Base-by-base conservation (phyloP, 2,888 invertebrate genomes). In the Campoplex nolae region DNA sequence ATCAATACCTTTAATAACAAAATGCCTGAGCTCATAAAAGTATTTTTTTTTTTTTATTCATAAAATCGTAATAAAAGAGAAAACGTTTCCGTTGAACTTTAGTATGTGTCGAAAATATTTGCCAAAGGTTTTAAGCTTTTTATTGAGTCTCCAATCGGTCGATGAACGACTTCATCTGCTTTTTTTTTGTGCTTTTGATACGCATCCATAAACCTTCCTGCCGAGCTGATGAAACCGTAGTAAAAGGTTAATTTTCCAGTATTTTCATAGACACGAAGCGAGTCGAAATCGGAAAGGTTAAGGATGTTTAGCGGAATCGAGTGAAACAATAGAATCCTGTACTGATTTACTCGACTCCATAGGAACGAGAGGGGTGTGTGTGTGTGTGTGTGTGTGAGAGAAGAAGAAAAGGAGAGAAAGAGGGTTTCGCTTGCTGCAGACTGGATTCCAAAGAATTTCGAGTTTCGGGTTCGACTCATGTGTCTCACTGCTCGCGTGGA, bases 261-360 rank as follows among this genome's bases (percentile, higher is more conserved):
- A 51, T 67, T 71, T 56, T 62, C 38, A 48, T 65, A 11, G 32
- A 16, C 23, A 18, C 18, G 45, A n/a, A 28, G 23, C 23, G 23
- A 23, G 45, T 13, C 9, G 45, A 9, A 13, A 13, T 8, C 1
- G 28, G 1, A 1, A 13, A 13, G 13, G 35, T 48, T 28, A 48
- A 45, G 67, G 73, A 76, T 76, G 76, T 85, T 81, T 76, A 71
- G 77, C 73, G 77, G 16, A 68, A 45, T 77, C 56, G 81, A 67
- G 38, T 77, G 71, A 81, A 81, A 85, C 85, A 81, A 85, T 85
- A 74, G 81, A 85, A 81, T 73, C 81, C 71, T 54, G 76, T 77
- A 75, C 85, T 85, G 81, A 85, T 85, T 81, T 77, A 85, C 81
- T 73, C 51, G 38, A 67, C 67, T 65, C 35, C 48, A 16, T 28